These are phyloP conservation scores for Pocota personata DNA, from an alignment of 2,888 invertebrate genomes.

Conservation along the genomic window DNA sequence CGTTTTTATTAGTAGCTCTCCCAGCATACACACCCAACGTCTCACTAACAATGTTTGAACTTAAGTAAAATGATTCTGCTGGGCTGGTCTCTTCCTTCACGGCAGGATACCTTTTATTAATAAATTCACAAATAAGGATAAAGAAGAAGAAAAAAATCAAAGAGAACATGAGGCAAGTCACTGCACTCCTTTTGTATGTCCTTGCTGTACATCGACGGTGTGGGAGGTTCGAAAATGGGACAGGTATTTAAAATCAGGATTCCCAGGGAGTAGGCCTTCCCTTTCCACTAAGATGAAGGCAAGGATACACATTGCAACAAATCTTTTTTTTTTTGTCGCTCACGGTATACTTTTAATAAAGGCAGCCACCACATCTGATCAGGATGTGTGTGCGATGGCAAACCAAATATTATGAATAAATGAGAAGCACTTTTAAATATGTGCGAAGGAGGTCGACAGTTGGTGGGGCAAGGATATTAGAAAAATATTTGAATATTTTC, in stretches of 20 bases:
- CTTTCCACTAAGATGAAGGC: background rate
- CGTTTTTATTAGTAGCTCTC: constrained; percentile 28
- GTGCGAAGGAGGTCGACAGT: constrained; percentile 16
- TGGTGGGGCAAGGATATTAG: constrained; percentile 54
- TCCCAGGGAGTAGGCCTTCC: constrained; percentile 15
- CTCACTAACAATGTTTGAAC: constrained; percentile 19
- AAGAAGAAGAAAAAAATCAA: background rate
- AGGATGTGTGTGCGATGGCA: constrained; percentile 35
- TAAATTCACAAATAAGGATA: constrained; percentile 56
- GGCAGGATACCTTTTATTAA: constrained; percentile 53
- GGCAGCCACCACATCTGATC: constrained; percentile 24
- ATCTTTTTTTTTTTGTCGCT: constrained; percentile 1
- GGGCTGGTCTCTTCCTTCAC: constrained; percentile 19
- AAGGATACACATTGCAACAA: background rate
- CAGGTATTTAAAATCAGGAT: constrained; percentile 60
- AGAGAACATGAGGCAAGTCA: constrained; percentile 11
- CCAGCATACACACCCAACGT: background rate
- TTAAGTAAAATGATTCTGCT: constrained; percentile 41
- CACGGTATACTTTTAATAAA: background rate
- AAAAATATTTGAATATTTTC: constrained; percentile 44
- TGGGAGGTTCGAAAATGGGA: constrained; percentile 2
- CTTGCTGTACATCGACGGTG: background rate
- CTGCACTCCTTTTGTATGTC: constrained; percentile 23
- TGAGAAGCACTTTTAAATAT: constrained; percentile 58
- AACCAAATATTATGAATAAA: constrained; percentile 67